phyloP scores from a whole-genome alignment of 2,113 vertebrate genomes.

The Gallinago undulata region DNA sequence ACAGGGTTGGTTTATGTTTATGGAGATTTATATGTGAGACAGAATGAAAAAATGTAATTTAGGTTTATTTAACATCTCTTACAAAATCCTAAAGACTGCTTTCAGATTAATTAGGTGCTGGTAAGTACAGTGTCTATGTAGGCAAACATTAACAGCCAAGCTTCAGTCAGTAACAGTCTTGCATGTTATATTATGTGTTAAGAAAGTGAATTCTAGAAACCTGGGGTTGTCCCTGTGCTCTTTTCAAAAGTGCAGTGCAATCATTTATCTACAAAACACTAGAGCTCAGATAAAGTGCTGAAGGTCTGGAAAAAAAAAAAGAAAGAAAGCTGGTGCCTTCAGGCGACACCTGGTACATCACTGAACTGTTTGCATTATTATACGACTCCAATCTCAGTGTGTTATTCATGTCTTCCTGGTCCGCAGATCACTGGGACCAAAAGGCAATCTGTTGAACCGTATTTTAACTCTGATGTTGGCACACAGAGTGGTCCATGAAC shows the following conservation, averaged over 20 bases:
- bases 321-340: background rate
- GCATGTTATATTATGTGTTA: slow-evolving; percentile 38
- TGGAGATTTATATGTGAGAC: background rate
- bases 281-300: slow-evolving; percentile 1
- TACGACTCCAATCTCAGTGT: background rate
- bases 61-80: slow-evolving; percentile 15
- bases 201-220: slow-evolving; percentile 12
- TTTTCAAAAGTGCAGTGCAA: background rate
- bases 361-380: background rate
- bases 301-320: background rate
- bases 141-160: slow-evolving; percentile 53
- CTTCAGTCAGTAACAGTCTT: slow-evolving; percentile 10
- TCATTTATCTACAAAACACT: slow-evolving; percentile 12
- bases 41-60: slow-evolving; percentile 35
- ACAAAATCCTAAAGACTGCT: background rate
- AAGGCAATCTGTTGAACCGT: background rate
- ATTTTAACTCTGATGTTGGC: background rate
- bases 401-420: background rate
- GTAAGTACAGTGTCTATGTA: background rate
- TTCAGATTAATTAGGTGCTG: slow-evolving; percentile 44
- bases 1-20: background rate
- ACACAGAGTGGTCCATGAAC: background rate
- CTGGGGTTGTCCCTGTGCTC: background rate
- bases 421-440: background rate
- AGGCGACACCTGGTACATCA: slow-evolving; percentile 13